Conservation (phyloP, 2,113 vertebrate genomes). For the Platichthys stellatus region DNA sequence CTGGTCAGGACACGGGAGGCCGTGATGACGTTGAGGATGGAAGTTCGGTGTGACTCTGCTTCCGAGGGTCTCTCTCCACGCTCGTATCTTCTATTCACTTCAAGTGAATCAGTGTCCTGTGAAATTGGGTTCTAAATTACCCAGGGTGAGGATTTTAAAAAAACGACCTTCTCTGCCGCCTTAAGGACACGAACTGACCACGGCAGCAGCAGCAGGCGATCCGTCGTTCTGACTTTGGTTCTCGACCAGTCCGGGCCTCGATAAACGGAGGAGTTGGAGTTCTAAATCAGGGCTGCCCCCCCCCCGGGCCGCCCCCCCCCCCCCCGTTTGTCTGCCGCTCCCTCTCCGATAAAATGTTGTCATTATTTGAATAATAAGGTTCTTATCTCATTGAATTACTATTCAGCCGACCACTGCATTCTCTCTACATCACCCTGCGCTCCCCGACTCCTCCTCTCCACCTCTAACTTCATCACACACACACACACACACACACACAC, state of each 20-base stretch:
- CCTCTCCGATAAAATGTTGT: slow-evolving; percentile 34
- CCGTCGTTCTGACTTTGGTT: slow-evolving; percentile 29
- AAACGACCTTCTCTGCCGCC: slow-evolving; percentile 78
- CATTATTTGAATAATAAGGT: slow-evolving; percentile 73
- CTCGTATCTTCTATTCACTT: slow-evolving; percentile 74
- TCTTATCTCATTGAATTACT: slow-evolving; percentile 65
- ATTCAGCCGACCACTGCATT: slow-evolving; percentile 41
- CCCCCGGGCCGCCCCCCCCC: slow-evolving; percentile 11
- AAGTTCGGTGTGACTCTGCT: slow-evolving; percentile 58
- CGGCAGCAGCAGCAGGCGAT: slow-evolving; percentile 39
- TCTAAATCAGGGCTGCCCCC: slow-evolving; percentile 51
- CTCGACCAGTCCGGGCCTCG: slow-evolving; percentile 6
- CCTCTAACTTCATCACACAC: slow-evolving; percentile 41
- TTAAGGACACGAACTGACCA: slow-evolving; percentile 55
- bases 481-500: slow-evolving; percentile 11
- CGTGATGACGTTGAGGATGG: slow-evolving; percentile 51
- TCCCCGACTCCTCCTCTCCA: not conserved
- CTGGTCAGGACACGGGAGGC: slow-evolving; percentile 11
- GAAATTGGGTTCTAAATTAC: slow-evolving; percentile 94
- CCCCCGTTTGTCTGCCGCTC: slow-evolving; percentile 26
- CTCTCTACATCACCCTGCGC: slow-evolving; percentile 29
- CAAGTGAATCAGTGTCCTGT: slow-evolving; percentile 91
- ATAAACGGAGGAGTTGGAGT: slow-evolving; percentile 39
- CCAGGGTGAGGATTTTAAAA: slow-evolving; percentile 77
- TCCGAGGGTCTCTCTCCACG: slow-evolving; percentile 36